phyloP scores from a whole-genome alignment of 2,888 invertebrate genomes.

The Iselma pallidipennis region DNA sequence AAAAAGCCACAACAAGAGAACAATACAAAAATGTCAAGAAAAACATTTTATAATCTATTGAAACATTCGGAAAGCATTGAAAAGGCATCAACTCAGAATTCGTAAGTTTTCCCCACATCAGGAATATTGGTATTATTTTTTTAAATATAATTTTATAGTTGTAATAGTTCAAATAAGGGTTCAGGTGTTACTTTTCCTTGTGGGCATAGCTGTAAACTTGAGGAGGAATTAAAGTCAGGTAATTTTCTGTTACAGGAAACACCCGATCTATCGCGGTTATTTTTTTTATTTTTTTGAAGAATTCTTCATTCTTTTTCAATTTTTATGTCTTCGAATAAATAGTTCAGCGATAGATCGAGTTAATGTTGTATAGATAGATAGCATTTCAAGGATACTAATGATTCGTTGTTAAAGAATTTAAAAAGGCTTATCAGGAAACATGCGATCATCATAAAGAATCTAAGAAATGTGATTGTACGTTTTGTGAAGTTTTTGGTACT shows the following conservation, averaged over 20 bases:
- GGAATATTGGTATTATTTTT: slow-evolving; percentile 6
- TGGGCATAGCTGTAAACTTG: slow-evolving; percentile 35
- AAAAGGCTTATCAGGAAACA: slow-evolving; percentile 36
- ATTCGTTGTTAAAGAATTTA: slow-evolving; percentile 29
- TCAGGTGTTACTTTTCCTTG: slow-evolving; percentile 25
- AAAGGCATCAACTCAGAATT: slow-evolving; percentile 2
- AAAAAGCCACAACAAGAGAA: neutral
- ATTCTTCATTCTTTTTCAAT: slow-evolving; percentile 1
- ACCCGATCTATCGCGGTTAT: neutral
- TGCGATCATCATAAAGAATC: slow-evolving; percentile 47
- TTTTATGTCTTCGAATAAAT: neutral
- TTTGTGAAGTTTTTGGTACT: slow-evolving; percentile 52
- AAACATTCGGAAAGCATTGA: slow-evolving; percentile 5
- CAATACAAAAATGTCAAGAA: slow-evolving; percentile 19
- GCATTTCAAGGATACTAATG: neutral
- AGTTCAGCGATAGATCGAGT: neutral
- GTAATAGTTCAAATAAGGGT: slow-evolving; percentile 10
- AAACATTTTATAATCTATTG: slow-evolving; percentile 18
- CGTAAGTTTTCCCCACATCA: slow-evolving; percentile 10
- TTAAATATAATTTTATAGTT: neutral
- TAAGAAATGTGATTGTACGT: slow-evolving; percentile 52
- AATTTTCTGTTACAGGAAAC: neutral
- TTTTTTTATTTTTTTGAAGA: neutral
- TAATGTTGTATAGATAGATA: neutral
- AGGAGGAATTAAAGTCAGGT: slow-evolving; percentile 34